Conservation (phyloP, 2,113 vertebrate genomes). For the Athene noctua region DNA sequence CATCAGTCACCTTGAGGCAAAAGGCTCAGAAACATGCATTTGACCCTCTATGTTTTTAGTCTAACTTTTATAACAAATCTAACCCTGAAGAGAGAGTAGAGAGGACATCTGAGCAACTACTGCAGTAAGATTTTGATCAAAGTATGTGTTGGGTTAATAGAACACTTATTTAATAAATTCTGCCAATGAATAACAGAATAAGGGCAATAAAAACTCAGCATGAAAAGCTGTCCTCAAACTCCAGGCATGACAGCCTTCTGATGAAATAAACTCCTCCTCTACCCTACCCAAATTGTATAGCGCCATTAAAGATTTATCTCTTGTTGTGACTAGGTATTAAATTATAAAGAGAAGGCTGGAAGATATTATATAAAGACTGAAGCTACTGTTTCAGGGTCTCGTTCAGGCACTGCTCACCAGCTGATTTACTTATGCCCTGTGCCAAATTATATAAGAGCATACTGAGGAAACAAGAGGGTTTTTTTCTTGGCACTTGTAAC, state of each 20-base stretch:
- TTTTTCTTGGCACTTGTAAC: background rate
- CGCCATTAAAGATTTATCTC: conserved; percentile 7
- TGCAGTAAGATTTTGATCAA: background rate
- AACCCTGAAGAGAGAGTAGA: background rate
- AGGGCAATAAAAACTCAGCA: background rate
- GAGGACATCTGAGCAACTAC: background rate
- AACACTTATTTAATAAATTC: background rate
- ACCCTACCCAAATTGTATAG: background rate
- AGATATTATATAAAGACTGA: background rate
- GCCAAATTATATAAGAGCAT: background rate
- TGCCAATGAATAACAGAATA: background rate
- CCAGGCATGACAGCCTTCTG: background rate
- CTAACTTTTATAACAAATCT: background rate
- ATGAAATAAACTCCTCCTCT: background rate
- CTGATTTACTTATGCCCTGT: background rate
- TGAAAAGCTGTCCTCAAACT: background rate
- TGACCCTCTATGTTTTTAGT: background rate
- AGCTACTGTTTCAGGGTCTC: background rate
- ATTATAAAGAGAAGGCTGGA: background rate
- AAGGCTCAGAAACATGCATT: background rate
- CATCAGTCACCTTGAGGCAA: background rate
- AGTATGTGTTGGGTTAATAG: background rate
- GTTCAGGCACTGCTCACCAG: background rate
- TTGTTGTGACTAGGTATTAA: background rate
- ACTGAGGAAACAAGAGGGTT: background rate